Evolutionary conservation across 2,113 vertebrate species (phyloP), one percentile per base, ranked within the genome.

Genomic region (Tonatia bakeri): DNA sequence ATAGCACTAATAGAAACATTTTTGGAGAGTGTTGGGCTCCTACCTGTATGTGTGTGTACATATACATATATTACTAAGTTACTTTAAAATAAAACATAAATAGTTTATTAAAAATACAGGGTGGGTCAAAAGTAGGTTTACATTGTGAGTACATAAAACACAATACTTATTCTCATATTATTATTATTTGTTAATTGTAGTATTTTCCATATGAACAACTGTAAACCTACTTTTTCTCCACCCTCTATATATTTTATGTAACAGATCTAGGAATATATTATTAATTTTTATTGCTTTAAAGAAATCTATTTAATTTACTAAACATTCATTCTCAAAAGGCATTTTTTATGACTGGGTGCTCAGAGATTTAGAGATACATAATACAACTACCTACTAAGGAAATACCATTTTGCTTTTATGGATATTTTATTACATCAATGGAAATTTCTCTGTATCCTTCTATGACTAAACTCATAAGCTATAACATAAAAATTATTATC

Each of bases 351-450:
- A 97, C 85, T 89, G 88, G 85, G 56, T 89, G 43, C 56, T 92
- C 77, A 91, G 36, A 94, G 65, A 94, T 95, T 97, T 95, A 94
- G 70, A 94, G 64, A 94, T 89, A 96, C 64, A 95, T 91, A 91
- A 89, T 5, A 87, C 94, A 96, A 94, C 77, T 92, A 94, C 83
- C 76, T 97, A 95, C 65, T 96, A 87, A 96, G 67, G 77, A 92
- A 97, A 80, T 73, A 94, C 69, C 87, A 97, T 97, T 91, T 96
- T 96, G 93, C 77, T 97, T 97, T 97, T 96, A 98, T 97, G 97
- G 98, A 98, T 98, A 94, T 96, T 98, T 98, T 97, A 98, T 94
- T 86, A 84, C 98, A 96, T 94, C 95, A 97, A 96, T 89, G 92
- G 94, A 97, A 96, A 98, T 96, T 98, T 98, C 91, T 95, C 69